Base-by-base conservation (phyloP, 2,888 invertebrate species). In the Idaea straminata region DNA sequence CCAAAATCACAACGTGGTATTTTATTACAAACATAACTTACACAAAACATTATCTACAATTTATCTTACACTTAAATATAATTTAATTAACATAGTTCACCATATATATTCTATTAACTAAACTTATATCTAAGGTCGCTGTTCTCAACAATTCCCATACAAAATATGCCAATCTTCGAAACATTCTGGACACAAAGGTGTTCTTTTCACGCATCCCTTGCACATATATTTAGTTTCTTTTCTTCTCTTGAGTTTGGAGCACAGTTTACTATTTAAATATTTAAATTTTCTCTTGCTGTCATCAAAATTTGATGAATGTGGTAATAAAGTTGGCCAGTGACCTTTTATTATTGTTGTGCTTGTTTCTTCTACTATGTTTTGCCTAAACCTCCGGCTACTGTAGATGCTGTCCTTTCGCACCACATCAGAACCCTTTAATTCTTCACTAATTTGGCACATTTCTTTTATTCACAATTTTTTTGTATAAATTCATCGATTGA, bases 391-490 rank as follows among this genome's bases (percentile, higher is more conserved):
- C 35, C 59, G 57, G n/a, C 57, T 62, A 58, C 63, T 58, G 58
- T 62, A 62, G 57, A 62, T 62, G 62, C 57, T 58, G 57, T 57
- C 59, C n/a, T 62, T 61, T 61, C 61, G 36, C n/a, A 61, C 16
- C 61, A 61, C 61, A 16, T 61, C 61, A 61, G 61, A 61, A 61
- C 61, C 61, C 47, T 61, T 61, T 47, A 61, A 15, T 36, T 16
- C 15, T 15, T 35, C 35, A 62, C 57, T 35, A n/a, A 58, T 62
- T 15, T 62, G 62, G 34, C 57, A 62, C 62, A 57, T 62, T 34
- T 62, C n/a, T n/a, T n/a, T n/a, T n/a, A n/a, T n/a, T 67, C 15
- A 61, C 38, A 59, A 64, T 67, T 35, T 68, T 70, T 59, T 63
- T 67, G 63, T 64, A 70, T 15, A 70, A 35, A 61, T 64, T 38